phyloP scores from a whole-genome alignment of 2,113 vertebrate genomes.

The Ursus arctos region DNA sequence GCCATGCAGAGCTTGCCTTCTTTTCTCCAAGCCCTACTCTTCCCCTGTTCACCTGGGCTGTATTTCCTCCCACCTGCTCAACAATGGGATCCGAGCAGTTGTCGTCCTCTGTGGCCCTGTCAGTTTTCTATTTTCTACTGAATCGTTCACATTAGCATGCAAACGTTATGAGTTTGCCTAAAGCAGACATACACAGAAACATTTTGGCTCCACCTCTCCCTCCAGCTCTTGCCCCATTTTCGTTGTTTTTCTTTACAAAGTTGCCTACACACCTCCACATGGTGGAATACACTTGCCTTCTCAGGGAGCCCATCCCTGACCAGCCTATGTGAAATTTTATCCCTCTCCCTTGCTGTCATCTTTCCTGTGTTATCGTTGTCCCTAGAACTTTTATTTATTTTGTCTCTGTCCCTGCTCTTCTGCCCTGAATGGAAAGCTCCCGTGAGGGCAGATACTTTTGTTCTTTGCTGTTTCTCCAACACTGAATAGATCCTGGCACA shows the following conservation, averaged over 20 bases:
- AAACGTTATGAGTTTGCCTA: not conserved
- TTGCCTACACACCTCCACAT: not conserved
- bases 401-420: not conserved
- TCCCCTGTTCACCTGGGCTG: not conserved
- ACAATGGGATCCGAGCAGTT: not conserved
- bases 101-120: too few species aligned
- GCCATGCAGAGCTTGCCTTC: not conserved
- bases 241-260: not conserved
- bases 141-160: not conserved
- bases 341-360: not conserved
- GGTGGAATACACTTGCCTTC: not conserved
- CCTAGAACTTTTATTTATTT: not conserved
- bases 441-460: not conserved
- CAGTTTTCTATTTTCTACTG: not conserved
- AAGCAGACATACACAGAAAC: not conserved
- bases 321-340: not conserved
- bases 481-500: not conserved
- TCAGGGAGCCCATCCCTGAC: not conserved
- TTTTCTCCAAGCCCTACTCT: not conserved
- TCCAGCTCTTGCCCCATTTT: not conserved
- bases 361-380: not conserved
- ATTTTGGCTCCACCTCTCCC: not conserved
- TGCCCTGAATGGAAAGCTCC: not conserved
- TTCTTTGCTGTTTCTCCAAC: not conserved
- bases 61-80: not conserved